Conservation (phyloP, 2,888 invertebrate species). For the Eulithis prunata region DNA sequence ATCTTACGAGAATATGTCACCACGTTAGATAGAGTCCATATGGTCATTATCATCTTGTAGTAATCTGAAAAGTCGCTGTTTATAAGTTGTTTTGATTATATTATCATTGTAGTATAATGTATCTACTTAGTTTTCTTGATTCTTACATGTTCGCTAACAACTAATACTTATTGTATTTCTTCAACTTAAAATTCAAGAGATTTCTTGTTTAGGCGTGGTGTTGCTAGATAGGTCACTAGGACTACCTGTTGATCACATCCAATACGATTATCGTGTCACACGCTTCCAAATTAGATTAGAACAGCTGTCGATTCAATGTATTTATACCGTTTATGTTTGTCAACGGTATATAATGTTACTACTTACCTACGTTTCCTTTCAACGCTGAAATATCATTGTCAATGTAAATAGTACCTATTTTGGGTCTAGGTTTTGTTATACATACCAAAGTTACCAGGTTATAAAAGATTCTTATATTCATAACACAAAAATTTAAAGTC, state of each 20-base stretch:
- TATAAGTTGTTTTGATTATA: slow-evolving; percentile 4
- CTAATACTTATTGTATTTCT: neutral
- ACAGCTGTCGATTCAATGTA: slow-evolving; percentile 16
- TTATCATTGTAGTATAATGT: neutral
- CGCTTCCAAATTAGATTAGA: slow-evolving; percentile 26
- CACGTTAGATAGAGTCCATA: slow-evolving; percentile 11
- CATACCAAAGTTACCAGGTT: no score
- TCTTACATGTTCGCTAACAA: no score
- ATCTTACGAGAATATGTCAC: neutral
- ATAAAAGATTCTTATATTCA: no score
- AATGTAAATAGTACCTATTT: no score
- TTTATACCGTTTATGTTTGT: slow-evolving; percentile 2
- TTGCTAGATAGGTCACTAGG: slow-evolving; percentile 5
- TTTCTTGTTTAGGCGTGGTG: neutral
- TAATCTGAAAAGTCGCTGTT: slow-evolving; percentile 3
- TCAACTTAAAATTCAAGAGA: neutral
- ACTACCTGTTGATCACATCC: slow-evolving; percentile 16
- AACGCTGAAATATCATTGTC: neutral
- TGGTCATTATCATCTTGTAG: slow-evolving; percentile 17
- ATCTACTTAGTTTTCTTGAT: neutral
- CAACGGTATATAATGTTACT: slow-evolving; percentile 6
- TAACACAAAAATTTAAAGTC: no score
- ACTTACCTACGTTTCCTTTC: neutral
- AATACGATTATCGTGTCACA: slow-evolving; percentile 25
- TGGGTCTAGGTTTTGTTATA: no score